A percentile compares a stretch with the other conserved stretches of the same genome.
Conservation (phyloP, 2,888 invertebrate species). For the Encarsia formosa region DNA sequence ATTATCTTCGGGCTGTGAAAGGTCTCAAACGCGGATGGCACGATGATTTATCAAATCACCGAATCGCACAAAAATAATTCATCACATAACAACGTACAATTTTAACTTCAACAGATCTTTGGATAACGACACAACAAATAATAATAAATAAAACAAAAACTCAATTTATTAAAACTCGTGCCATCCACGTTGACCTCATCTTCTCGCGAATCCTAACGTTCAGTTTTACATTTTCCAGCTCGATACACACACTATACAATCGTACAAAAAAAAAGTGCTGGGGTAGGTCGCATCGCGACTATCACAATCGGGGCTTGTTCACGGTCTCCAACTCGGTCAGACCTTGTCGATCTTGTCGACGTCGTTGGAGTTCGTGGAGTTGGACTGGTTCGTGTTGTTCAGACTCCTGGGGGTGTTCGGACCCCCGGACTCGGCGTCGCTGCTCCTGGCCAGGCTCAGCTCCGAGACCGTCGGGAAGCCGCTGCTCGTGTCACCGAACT, state of each 20-base stretch:
- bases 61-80: no score
- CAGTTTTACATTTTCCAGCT: background rate
- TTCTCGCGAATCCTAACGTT: background rate
- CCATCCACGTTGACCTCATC: background rate
- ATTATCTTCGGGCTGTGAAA: no score
- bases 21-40: no score
- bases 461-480: slow-evolving; percentile 37
- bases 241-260: background rate
- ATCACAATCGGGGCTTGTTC: slow-evolving; percentile 43
- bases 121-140: background rate
- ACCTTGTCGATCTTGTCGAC: slow-evolving; percentile 40
- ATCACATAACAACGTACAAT: no score
- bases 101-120: background rate
- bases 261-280: no score
- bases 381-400: slow-evolving; percentile 26
- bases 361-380: slow-evolving; percentile 32
- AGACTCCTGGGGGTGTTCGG: slow-evolving; percentile 28
- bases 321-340: slow-evolving; percentile 27
- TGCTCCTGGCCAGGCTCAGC: slow-evolving; percentile 37
- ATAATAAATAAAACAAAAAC: background rate
- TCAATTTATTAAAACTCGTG: background rate
- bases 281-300: slow-evolving; percentile 44
- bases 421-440: slow-evolving; percentile 35
- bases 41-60: no score
- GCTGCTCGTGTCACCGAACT: slow-evolving; percentile 38